Evolutionary conservation across 1,140 invertebrate genomes (phyloP).

Genomic region (Orius laevigatus): DNA sequence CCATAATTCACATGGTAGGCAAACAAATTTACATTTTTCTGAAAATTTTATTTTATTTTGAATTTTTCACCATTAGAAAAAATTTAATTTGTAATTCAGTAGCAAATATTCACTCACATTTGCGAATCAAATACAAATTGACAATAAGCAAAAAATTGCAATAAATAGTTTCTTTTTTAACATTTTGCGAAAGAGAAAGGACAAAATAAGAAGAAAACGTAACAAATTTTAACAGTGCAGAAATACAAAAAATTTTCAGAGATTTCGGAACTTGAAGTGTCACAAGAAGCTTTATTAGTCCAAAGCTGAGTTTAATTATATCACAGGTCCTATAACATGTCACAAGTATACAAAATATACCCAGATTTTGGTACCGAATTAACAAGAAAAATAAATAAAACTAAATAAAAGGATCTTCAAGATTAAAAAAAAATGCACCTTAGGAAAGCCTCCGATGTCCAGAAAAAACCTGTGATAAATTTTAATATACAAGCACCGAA

Average conservation of each 20-base stretch:
- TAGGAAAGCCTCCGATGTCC: not conserved
- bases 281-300: conserved; percentile 7
- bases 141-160: conserved; percentile 11
- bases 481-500: not conserved
- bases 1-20: conserved; percentile 11
- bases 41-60: not conserved
- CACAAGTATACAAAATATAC: conserved; percentile 18
- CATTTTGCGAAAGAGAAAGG: too few species aligned
- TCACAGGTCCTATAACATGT: conserved; percentile 13
- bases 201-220: conserved; percentile 8
- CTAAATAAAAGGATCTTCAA: conserved; percentile 1
- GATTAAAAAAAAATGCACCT: not conserved
- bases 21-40: conserved; percentile 12
- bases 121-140: conserved; percentile 9
- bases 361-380: conserved; percentile 14
- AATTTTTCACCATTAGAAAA: conserved; percentile 9
- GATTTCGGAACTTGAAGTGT: not conserved
- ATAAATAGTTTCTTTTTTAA: conserved; percentile 11
- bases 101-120: not conserved
- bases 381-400: conserved; percentile 15
- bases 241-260: conserved; percentile 10
- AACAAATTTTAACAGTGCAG: conserved; percentile 16
- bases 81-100: conserved; percentile 1
- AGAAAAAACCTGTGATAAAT: not conserved
- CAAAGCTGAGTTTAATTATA: conserved; percentile 12